A percentile compares a stretch with the other conserved stretches of the same genome.
Evolutionary conservation across 2,113 vertebrate genomes (phyloP).

Genomic region (Talpa occidentalis): DNA sequence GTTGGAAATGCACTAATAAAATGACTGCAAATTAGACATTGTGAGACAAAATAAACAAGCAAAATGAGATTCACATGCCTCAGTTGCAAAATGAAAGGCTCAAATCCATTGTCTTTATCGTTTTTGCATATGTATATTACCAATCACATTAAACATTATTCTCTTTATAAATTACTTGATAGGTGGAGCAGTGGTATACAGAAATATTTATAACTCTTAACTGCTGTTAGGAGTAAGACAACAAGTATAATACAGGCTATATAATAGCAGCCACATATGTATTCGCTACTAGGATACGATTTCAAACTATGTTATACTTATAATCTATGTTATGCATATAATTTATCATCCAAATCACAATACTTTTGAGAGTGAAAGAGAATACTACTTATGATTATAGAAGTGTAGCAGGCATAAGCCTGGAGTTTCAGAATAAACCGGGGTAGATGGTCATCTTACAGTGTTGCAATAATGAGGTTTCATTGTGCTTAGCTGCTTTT

Average conservation of each 20-base stretch:
- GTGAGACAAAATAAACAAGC: slow-evolving; percentile 9
- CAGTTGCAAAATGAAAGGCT: neutral
- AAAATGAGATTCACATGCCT: slow-evolving; percentile 13
- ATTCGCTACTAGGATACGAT: neutral
- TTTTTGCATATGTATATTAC: neutral
- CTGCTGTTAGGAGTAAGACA: neutral
- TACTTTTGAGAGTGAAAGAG: neutral
- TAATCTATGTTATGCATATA: neutral
- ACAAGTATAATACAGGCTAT: neutral
- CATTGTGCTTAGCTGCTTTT: neutral
- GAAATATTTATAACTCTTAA: neutral
- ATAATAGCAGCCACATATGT: neutral
- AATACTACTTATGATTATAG: neutral
- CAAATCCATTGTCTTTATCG: slow-evolving; percentile 9
- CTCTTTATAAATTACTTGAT: neutral
- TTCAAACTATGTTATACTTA: neutral
- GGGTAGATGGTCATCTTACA: neutral
- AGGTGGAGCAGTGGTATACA: neutral
- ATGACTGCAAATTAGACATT: slow-evolving; percentile 37
- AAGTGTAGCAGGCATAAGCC: neutral
- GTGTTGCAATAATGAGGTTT: neutral
- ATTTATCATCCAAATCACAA: neutral
- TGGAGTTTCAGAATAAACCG: neutral
- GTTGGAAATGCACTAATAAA: slow-evolving; percentile 52
- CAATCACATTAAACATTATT: neutral